A percentile compares a stretch with the other conserved stretches of the same genome.
Evolutionary conservation across 2,113 vertebrate genomes (phyloP).

Genomic region (Hypocryptadius cinnamomeus): DNA sequence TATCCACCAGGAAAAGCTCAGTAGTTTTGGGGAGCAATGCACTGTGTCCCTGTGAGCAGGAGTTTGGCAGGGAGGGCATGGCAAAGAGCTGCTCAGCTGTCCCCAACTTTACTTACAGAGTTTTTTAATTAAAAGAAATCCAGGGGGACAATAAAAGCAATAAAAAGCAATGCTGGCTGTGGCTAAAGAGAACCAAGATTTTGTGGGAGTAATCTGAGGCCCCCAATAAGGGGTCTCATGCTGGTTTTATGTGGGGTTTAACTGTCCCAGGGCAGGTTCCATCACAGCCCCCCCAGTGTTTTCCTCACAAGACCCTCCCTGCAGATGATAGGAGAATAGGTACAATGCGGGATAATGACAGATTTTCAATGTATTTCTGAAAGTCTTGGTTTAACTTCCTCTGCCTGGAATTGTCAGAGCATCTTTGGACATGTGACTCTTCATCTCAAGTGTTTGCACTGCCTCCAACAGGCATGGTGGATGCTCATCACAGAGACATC

Average conservation of each 20-base stretch:
- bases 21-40: accelerated
- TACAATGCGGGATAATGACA: background rate
- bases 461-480: accelerated
- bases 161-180: background rate
- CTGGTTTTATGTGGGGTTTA: background rate
- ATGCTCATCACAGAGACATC: background rate
- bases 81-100: background rate
- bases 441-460: background rate
- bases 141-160: background rate
- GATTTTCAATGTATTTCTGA: background rate
- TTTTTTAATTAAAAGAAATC: background rate
- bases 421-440: background rate
- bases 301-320: background rate
- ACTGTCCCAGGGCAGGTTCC: background rate
- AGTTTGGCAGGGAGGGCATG: background rate
- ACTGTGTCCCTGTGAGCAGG: background rate
- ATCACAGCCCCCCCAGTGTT: background rate
- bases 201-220: background rate
- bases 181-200: background rate
- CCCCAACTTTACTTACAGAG: background rate
- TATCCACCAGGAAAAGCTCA: background rate
- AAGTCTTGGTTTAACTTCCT: background rate
- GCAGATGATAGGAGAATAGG: background rate
- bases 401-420: background rate
- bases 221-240: background rate